phyloP scores from a whole-genome alignment of 2,113 vertebrate species.

The Peromyscus californicus region DNA sequence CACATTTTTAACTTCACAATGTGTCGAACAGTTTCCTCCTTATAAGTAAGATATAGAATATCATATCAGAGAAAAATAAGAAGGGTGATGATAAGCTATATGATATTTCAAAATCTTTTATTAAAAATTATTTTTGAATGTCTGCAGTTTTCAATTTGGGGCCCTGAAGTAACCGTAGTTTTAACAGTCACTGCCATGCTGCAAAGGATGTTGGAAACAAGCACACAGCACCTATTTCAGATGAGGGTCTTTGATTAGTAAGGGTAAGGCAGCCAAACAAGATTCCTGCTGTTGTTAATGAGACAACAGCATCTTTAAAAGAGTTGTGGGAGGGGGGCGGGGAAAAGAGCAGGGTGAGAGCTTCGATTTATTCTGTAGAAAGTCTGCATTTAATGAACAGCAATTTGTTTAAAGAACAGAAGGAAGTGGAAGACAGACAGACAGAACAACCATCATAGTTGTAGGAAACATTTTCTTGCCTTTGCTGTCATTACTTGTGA shows the following conservation, averaged over 20 bases:
- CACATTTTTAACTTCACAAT: background rate
- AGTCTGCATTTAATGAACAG: background rate
- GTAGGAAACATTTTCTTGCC: fast-evolving
- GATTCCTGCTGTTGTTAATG: background rate
- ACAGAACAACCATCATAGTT: too few species aligned
- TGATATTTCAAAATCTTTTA: background rate
- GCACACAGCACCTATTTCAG: background rate
- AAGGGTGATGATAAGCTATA: background rate
- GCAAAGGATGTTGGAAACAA: background rate
- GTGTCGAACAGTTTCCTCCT: background rate
- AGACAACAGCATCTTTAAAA: background rate
- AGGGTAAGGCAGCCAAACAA: background rate
- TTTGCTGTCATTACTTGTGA: background rate
- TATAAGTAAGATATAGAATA: background rate
- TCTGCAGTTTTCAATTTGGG: background rate
- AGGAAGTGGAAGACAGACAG: background rate
- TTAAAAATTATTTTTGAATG: background rate
- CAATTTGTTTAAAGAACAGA: background rate
- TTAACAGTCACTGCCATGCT: background rate
- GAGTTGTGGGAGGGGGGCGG: background rate
- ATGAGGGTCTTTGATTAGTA: background rate
- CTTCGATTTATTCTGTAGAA: background rate
- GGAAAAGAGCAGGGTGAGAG: background rate
- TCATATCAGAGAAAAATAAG: background rate
- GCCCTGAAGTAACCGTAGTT: background rate